phyloP scores from a whole-genome alignment of 1,140 invertebrate genomes.

The Drosophila teissieri region DNA sequence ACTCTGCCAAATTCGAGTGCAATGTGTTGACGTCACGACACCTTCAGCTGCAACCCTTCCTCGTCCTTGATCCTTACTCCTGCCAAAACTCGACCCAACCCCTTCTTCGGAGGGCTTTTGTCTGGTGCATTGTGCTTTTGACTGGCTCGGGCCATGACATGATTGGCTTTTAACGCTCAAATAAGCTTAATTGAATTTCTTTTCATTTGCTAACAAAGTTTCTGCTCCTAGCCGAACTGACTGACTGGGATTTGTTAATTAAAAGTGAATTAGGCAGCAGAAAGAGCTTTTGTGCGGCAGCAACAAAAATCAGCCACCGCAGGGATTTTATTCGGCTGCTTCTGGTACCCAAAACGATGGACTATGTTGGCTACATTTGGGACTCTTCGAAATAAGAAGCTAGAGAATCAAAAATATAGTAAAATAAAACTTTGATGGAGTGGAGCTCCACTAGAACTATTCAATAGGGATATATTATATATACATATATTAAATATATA shows the following conservation, averaged over 20 bases:
- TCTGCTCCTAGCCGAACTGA: slow-evolving; percentile 47
- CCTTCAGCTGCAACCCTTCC: slow-evolving; percentile 67
- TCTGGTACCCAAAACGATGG: slow-evolving; percentile 4
- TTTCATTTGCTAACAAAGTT: slow-evolving; percentile 80
- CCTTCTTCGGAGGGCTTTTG: slow-evolving; percentile 27
- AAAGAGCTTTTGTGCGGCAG: slow-evolving; percentile 40
- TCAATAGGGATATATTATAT: too few species aligned
- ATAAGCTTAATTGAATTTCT: slow-evolving; percentile 85
- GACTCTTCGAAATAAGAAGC: not conserved
- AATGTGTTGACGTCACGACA: slow-evolving; percentile 68
- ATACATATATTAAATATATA: too few species aligned
- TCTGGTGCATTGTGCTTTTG: slow-evolving; percentile 75
- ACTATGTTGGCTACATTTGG: not conserved
- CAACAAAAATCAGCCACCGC: slow-evolving; percentile 40
- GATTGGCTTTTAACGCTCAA: slow-evolving; percentile 85
- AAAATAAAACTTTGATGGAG: too few species aligned
- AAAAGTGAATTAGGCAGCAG: slow-evolving; percentile 75
- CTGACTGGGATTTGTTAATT: slow-evolving; percentile 81
- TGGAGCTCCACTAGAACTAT: too few species aligned
- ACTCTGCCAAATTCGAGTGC: slow-evolving; percentile 31
- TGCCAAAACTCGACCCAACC: not conserved
- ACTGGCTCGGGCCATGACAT: slow-evolving; percentile 63
- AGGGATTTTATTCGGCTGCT: slow-evolving; percentile 5
- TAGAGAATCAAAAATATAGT: not conserved
- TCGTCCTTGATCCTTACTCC: slow-evolving; percentile 26